Evolutionary conservation across 1,140 invertebrate species (phyloP), one percentile per base, ranked within the genome.

Genomic region (Globodera rostochiensis): DNA sequence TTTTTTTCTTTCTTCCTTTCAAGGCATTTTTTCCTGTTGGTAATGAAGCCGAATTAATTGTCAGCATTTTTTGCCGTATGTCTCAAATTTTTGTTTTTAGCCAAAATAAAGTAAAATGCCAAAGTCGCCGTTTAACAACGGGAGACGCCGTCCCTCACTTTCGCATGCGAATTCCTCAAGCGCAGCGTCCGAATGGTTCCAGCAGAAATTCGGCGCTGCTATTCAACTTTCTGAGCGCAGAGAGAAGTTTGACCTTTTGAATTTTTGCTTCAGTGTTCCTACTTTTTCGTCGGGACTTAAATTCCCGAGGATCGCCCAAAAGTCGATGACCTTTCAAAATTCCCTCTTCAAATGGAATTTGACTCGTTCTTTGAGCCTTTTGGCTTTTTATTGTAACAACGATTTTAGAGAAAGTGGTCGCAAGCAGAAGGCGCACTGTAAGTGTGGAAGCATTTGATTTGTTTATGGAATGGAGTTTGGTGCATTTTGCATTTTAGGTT

Each of bases 161-260:
- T 64, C 57, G 57, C 11, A 13, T 64, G 15, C 13, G 15, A 64
- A 64, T 64, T 6, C 11, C 19, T 15, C 57, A 64, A 64, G 15
- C 19, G 57, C 57, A 19, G 57, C 25, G 25, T 36, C 64, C 45
- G 25, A 70, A 64, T 78, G 77, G 77, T 78, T 78, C 21, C 46
- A 70, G 15, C 25, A 46, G 6, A 78, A 78, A 70, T 78, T 78
- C 19, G 57, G 77, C 15, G 66, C 66, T 19, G 25, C 77, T 50
- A 69, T 46, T 78, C 64, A 70, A 69, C 50, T 69, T 53, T 25
- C 46, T 6, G 25, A 78, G 49, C n/a, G 13, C 4, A 4, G 21
- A 47, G n/a, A 69, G 69, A 78, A 69, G 77, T 71, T 36, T 36
- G 36, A 36, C 36, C 36, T 36, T 36, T 36, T 36, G 36, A 36